Evolutionary conservation across 2,113 vertebrate species (phyloP).

Genomic region (Charadrius vociferus): DNA sequence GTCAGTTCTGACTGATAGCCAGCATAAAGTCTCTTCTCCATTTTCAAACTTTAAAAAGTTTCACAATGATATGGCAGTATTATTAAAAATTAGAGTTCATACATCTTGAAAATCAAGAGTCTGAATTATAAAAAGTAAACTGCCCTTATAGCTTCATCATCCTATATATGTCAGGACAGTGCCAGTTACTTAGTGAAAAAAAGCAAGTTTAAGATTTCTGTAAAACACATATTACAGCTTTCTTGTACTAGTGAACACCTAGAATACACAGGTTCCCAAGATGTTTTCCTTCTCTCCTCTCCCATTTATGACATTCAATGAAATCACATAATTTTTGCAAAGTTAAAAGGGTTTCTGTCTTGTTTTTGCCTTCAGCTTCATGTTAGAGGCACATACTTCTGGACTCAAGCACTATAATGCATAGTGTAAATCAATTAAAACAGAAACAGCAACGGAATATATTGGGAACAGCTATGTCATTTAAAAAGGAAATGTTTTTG

Average conservation of each 20-base stretch:
- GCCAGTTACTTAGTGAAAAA: slow-evolving; percentile 45
- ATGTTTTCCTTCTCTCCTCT: background rate
- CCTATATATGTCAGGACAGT: slow-evolving; percentile 51
- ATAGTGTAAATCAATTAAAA: slow-evolving; percentile 72
- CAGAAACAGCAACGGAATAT: slow-evolving; percentile 30
- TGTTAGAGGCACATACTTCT: slow-evolving; percentile 72
- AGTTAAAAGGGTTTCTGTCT: background rate
- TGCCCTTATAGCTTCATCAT: slow-evolving; percentile 64
- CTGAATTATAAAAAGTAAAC: slow-evolving; percentile 73
- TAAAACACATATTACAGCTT: slow-evolving; percentile 60
- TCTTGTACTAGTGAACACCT: slow-evolving; percentile 54
- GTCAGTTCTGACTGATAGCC: slow-evolving; percentile 64
- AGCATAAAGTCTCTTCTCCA: slow-evolving; percentile 58
- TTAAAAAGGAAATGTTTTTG: slow-evolving; percentile 37
- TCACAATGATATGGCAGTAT: slow-evolving; percentile 66
- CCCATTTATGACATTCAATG: slow-evolving; percentile 53
- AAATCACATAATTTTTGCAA: slow-evolving; percentile 65
- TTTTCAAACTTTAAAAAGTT: slow-evolving; percentile 64
- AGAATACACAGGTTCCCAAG: slow-evolving; percentile 46
- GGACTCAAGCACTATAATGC: slow-evolving; percentile 79
- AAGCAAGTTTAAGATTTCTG: slow-evolving; percentile 50
- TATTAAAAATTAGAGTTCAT: slow-evolving; percentile 67
- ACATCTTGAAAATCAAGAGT: slow-evolving; percentile 71
- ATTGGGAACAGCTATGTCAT: slow-evolving; percentile 42
- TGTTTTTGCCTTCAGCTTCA: slow-evolving; percentile 66